Evolutionary conservation across 2,113 vertebrate genomes (phyloP), one percentile per base, ranked within the genome.

Genomic region (Oncorhynchus kisutch): DNA sequence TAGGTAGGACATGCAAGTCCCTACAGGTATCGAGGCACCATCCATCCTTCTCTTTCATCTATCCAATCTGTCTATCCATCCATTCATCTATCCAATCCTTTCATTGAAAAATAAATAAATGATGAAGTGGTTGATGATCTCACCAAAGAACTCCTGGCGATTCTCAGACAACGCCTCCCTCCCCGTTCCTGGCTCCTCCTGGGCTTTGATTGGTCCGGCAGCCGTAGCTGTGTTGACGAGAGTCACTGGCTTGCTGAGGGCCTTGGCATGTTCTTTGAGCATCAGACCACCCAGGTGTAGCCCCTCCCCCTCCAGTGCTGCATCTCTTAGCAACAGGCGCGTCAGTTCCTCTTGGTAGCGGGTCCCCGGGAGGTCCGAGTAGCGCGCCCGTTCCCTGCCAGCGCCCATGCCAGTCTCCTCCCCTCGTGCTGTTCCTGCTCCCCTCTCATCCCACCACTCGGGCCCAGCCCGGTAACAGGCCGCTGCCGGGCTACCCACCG

Each of bases 121-220:
- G 57, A 29, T 13, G 68, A 27, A 22, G 66, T 6, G n/a, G 2
- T 13, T 69, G 13, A n/a, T 45, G 1, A 74, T 83, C 91, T 95
- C 89, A 96, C 95, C 95, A 86, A 95, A 96, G 89, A 92, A 96
- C 82, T 96, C 95, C 87, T 94, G 94, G 1, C 94, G 89, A 84
- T 90, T 91, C 82, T 94, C 91, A 0, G 62, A 64, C 0, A 81
- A 65, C 29, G 91, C 91, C 70, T 91, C 86, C 5, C 86, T 84
- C 3, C 76, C 71, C 0, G 39, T 62, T 54, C 81, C 86, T 0
- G 79, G 85, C 2, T 94, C 92, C 64, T 92, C 92, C 73, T 86
- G 87, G 74, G 90, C 71, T 86, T 90, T 93, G 74, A 54, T 79
- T 2, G 82, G 76, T 64, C 81, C 84, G 9, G 77, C 79, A 3